A percentile compares a stretch with the other conserved stretches of the same genome.
phyloP scores from a whole-genome alignment of 2,113 vertebrate species.

The Embiotoca jacksoni region DNA sequence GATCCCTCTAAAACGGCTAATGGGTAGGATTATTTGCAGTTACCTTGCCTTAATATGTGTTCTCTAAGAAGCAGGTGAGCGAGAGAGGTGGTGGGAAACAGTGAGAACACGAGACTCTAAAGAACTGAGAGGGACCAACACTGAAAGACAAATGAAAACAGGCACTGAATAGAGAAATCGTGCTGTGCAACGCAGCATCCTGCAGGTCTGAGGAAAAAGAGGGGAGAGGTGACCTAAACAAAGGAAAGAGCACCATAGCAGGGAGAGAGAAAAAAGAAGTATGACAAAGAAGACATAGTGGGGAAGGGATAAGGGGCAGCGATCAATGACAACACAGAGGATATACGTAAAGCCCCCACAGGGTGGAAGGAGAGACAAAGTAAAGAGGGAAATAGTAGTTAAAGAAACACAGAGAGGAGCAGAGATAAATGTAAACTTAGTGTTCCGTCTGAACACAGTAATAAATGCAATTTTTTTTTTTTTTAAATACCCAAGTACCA shows the following conservation, averaged over 20 bases:
- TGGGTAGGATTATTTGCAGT: constrained; percentile 3
- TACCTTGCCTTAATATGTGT: constrained; percentile 17
- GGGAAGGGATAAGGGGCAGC: constrained; percentile 18
- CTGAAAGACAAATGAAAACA: not conserved
- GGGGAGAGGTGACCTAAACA: not conserved
- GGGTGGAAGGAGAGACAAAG: not conserved
- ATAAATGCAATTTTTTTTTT: no score
- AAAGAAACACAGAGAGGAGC: not conserved
- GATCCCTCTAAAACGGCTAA: constrained; percentile 9
- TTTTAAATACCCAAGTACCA: no score
- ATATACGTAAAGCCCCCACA: constrained; percentile 15
- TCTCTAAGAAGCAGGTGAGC: constrained; percentile 20
- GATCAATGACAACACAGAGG: constrained; percentile 42
- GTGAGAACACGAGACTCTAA: constrained; percentile 10
- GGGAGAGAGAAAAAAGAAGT: not conserved
- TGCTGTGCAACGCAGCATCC: not conserved
- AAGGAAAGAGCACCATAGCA: not conserved
- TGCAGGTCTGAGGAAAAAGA: constrained; percentile 1
- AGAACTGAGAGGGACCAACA: not conserved
- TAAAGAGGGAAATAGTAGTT: not conserved
- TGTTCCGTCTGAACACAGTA: no score
- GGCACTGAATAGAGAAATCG: not conserved
- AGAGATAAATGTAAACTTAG: not conserved
- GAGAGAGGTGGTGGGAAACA: not conserved
- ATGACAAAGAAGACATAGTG: constrained; percentile 10